Percentiles rank a stretch among this genome's conserved stretches.
Evolutionary conservation across 2,888 invertebrate species (phyloP).

Genomic region (Hirtodrosophila confusa): DNA sequence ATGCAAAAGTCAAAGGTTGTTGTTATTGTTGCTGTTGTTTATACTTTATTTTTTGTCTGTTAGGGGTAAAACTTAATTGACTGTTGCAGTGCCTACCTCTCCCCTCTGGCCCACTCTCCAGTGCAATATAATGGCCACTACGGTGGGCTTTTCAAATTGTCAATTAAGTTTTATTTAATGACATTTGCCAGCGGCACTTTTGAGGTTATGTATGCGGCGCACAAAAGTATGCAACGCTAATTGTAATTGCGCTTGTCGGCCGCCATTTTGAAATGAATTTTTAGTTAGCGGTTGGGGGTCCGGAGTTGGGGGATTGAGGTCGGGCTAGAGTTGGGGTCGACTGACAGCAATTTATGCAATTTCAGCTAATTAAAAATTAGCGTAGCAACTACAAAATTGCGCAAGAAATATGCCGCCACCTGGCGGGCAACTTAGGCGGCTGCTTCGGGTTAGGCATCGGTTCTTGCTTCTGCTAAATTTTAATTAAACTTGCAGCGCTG

Average conservation of each 20-base stretch:
- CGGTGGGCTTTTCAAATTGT: slow-evolving; percentile 71
- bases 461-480: slow-evolving; percentile 63
- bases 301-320: not conserved
- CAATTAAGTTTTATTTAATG: slow-evolving; percentile 82
- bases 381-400: slow-evolving; percentile 44
- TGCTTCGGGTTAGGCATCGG: slow-evolving; percentile 7
- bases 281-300: slow-evolving; percentile 23
- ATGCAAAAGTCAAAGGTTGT: slow-evolving; percentile 69
- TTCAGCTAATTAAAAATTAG: slow-evolving; percentile 79
- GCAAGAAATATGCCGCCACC: slow-evolving; percentile 56
- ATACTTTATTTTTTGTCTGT: slow-evolving; percentile 39
- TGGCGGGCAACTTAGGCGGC: slow-evolving; percentile 40
- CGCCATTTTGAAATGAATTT: slow-evolving; percentile 71
- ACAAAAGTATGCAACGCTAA: slow-evolving; percentile 73
- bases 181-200: slow-evolving; percentile 66
- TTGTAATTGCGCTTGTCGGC: slow-evolving; percentile 65
- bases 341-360: slow-evolving; percentile 69
- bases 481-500: slow-evolving; percentile 70
- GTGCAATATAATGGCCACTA: not conserved
- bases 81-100: slow-evolving; percentile 56
- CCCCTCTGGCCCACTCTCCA: not conserved
- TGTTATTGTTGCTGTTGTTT: slow-evolving; percentile 25
- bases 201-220: slow-evolving; percentile 65
- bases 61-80: slow-evolving; percentile 64
- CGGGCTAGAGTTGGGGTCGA: not conserved